Conservation (phyloP, 2,888 invertebrate species). For the Limnephilus marmoratus region DNA sequence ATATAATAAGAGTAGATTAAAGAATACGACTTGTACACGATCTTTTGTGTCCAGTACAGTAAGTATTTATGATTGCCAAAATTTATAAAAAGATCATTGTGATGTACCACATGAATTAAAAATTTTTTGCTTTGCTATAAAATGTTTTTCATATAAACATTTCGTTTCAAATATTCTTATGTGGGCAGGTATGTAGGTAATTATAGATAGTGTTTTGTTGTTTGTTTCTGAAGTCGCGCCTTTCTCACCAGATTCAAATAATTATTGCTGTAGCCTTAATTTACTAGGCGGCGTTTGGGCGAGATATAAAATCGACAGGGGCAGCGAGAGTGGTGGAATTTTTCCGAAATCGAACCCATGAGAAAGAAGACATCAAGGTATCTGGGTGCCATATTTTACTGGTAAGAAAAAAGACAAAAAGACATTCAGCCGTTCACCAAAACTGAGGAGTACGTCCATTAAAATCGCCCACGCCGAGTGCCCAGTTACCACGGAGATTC, state of each 20-base stretch:
- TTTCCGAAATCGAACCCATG: constrained; percentile 51
- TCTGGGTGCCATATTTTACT: constrained; percentile 63
- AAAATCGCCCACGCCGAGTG: constrained; percentile 63
- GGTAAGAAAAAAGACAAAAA: constrained; percentile 50
- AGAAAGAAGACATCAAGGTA: constrained; percentile 65
- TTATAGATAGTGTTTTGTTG: too few relatives aligned
- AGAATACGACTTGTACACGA: too few relatives aligned
- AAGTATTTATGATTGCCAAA: too few relatives aligned
- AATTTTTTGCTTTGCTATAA: background rate
- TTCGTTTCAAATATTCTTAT: background rate
- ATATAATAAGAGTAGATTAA: too few relatives aligned
- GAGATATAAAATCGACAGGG: constrained; percentile 27
- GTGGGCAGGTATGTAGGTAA: background rate
- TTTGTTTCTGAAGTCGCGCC: background rate
- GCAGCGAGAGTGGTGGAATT: background rate
- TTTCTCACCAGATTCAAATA: background rate
- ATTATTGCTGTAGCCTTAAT: background rate
- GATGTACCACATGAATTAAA: too few relatives aligned
- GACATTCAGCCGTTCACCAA: constrained; percentile 44
- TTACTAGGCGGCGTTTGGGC: constrained; percentile 16
- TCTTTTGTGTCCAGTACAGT: too few relatives aligned
- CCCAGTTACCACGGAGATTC: constrained; percentile 60
- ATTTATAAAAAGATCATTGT: too few relatives aligned
- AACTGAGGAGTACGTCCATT: constrained; percentile 63
- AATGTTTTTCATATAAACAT: background rate